These are phyloP conservation scores for Pipistrellus kuhlii DNA, from an alignment of 2,797 vertebrate genomes.

Conservation along the genomic window DNA sequence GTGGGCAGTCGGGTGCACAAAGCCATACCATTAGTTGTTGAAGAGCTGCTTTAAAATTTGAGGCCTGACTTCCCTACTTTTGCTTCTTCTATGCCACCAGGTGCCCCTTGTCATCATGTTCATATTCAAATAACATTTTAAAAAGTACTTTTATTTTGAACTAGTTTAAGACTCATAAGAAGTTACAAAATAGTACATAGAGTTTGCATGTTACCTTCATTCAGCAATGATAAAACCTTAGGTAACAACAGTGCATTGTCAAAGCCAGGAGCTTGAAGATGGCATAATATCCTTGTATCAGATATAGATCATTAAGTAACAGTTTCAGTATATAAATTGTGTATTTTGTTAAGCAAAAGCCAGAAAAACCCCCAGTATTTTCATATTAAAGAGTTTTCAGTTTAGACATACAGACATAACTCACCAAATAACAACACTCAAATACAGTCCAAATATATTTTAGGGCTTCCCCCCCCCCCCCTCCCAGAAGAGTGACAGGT, in stretches of 20 bases:
- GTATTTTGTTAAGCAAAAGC: background rate
- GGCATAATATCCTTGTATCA: background rate
- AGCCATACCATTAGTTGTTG: background rate
- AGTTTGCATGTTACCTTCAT: background rate
- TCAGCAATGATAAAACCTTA: background rate
- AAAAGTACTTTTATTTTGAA: background rate
- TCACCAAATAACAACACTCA: background rate
- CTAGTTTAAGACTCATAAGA: background rate
- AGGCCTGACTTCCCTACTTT: background rate
- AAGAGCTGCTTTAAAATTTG: background rate
- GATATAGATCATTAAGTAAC: background rate
- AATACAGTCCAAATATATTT: constrained; percentile 24
- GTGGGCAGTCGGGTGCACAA: too few species aligned
- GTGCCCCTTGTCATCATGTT: background rate
- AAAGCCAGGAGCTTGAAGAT: background rate
- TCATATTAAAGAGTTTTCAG: background rate
- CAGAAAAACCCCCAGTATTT: background rate
- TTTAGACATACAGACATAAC: background rate
- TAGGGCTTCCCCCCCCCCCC: background rate
- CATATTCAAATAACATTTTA: background rate
- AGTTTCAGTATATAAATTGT: background rate
- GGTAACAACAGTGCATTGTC: background rate
- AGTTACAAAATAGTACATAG: background rate
- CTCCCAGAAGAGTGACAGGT: background rate
- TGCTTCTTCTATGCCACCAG: fast-evolving